These are phyloP conservation scores for Eupristina koningsbergeri DNA, from an alignment of 1,140 invertebrate genomes.

Conservation along the genomic window DNA sequence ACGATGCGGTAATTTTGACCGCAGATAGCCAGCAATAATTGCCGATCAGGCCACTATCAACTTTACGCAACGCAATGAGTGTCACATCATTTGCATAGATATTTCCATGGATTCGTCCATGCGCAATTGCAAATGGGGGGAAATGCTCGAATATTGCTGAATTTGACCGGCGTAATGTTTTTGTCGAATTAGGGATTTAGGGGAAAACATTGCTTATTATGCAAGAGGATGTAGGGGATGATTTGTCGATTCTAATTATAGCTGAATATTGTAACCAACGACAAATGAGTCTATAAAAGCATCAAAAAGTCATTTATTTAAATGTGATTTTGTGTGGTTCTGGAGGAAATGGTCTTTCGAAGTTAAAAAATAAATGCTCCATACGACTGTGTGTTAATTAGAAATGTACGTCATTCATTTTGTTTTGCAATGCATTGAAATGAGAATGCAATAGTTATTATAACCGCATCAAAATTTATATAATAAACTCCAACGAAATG, in stretches of 20 bases:
- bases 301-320: too few species aligned
- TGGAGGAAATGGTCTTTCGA: too few species aligned
- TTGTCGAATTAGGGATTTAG: not conserved
- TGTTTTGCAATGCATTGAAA: too few species aligned
- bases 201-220: too few species aligned
- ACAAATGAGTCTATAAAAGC: too few species aligned
- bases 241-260: too few species aligned
- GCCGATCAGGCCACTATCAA: not conserved
- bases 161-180: not conserved
- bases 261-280: not conserved
- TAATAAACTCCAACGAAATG: not conserved
- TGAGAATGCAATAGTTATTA: too few species aligned
- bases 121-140: not conserved
- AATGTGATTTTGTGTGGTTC: too few species aligned
- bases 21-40: constrained; percentile 9
- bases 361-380: too few species aligned
- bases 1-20: constrained; percentile 1
- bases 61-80: not conserved
- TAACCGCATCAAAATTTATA: not conserved
- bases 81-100: not conserved
- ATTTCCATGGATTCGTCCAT: not conserved
- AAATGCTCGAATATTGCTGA: not conserved
- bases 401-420: too few species aligned
- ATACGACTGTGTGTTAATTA: too few species aligned
- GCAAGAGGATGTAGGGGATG: too few species aligned